These are phyloP conservation scores for Lasiurus borealis DNA, from an alignment of 2,113 vertebrate genomes.

Conservation along the genomic window DNA sequence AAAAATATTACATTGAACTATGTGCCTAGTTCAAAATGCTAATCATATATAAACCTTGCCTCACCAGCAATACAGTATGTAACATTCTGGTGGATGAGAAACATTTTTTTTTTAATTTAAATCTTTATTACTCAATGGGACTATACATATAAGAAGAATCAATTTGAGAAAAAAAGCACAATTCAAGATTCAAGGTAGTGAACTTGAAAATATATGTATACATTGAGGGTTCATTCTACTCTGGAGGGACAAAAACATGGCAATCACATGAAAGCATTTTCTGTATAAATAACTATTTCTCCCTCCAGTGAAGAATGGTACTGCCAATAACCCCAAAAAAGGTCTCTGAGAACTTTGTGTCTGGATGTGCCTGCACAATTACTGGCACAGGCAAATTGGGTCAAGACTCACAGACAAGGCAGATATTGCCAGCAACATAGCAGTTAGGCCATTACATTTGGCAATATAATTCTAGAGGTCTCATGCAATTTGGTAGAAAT, in stretches of 20 bases:
- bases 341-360: not conserved
- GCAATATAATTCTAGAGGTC: not conserved
- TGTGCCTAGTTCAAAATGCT: not conserved
- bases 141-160: not conserved
- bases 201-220: constrained; percentile 26
- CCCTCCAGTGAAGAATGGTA: not conserved
- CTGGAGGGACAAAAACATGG: not conserved
- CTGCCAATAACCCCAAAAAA: constrained; percentile 23
- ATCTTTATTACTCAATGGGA: not conserved
- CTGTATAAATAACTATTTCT: not conserved
- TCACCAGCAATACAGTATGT: not conserved
- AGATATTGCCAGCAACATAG: not conserved
- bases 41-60: not conserved
- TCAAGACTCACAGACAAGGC: not conserved
- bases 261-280: constrained; percentile 51
- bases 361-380: not conserved
- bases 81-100: not conserved
- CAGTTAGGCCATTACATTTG: not conserved
- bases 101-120: not conserved
- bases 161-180: not conserved
- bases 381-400: not conserved
- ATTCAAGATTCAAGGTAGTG: not conserved
- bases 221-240: not conserved
- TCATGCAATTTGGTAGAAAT: constrained; percentile 27
- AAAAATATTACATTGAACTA: not conserved